A percentile compares a stretch with the other conserved stretches of the same genome.
These are phyloP conservation scores for Drosophila merina DNA, from an alignment of 2,888 invertebrate species.

Conservation along the genomic window DNA sequence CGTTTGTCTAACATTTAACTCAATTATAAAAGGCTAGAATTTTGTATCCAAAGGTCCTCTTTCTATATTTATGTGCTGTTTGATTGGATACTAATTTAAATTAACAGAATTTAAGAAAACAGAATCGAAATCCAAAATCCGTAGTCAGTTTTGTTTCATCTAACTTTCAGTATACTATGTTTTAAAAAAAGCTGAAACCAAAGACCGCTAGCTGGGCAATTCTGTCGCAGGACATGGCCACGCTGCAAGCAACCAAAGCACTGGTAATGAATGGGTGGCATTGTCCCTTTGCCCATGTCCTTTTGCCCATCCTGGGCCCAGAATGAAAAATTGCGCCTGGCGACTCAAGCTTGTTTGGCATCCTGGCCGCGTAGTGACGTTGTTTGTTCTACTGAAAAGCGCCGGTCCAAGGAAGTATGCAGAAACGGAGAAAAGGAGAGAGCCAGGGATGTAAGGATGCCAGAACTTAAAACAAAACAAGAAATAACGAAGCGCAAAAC, in stretches of 20 bases:
- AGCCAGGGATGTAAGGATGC: background rate
- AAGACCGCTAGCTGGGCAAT: conserved; percentile 2
- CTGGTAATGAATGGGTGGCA: conserved; percentile 71
- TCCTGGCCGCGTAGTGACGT: conserved; percentile 71
- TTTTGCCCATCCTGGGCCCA: conserved; percentile 36
- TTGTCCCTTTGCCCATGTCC: conserved; percentile 29
- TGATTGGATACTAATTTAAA: too few species aligned
- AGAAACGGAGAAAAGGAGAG: conserved; percentile 45
- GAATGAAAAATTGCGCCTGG: conserved; percentile 72
- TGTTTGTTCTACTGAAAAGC: conserved; percentile 62
- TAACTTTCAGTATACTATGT: background rate
- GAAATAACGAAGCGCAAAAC: conserved; percentile 67
- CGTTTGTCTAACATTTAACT: background rate
- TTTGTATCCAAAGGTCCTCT: background rate
- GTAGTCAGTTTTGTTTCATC: too few species aligned
- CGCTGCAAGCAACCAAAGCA: conserved; percentile 54
- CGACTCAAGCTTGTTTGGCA: conserved; percentile 73
- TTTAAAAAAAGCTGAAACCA: background rate
- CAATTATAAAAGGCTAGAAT: background rate
- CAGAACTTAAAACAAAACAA: conserved; percentile 66
- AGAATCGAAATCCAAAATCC: too few species aligned
- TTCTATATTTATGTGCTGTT: too few species aligned
- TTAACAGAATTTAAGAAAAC: too few species aligned
- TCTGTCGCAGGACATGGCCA: conserved; percentile 27
- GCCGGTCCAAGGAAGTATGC: conserved; percentile 49